Conservation (phyloP, 2,888 invertebrate species). For the Listrodromus nycthemerus region DNA sequence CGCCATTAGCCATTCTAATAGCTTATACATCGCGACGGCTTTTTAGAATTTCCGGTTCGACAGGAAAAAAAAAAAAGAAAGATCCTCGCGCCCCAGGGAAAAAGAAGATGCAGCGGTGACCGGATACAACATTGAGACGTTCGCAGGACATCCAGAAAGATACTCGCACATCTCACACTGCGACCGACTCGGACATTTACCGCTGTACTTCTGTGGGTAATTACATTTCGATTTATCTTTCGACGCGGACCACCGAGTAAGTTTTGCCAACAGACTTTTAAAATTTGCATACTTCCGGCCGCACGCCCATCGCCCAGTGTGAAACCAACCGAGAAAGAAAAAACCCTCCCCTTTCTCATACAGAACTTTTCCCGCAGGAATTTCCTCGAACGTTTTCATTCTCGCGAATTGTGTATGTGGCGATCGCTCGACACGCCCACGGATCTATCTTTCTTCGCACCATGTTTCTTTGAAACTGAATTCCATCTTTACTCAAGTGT, state of each 20-base stretch:
- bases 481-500: conserved; percentile 27
- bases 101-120: conserved; percentile 55
- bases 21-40: conserved; percentile 27
- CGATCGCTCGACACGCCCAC: conserved; percentile 68
- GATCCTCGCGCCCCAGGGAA: conserved; percentile 35
- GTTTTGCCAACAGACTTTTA: conserved; percentile 78
- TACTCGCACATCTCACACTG: background rate
- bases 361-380: conserved; percentile 49
- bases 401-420: conserved; percentile 47
- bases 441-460: background rate
- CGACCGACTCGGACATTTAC: background rate
- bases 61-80: conserved; percentile 47
- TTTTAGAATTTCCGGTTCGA: conserved; percentile 27
- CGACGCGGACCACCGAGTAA: conserved; percentile 77
- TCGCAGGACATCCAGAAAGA: conserved; percentile 49
- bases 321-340: conserved; percentile 24
- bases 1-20: conserved; percentile 53
- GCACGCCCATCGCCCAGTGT: conserved; percentile 71
- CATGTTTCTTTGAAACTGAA: background rate
- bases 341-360: conserved; percentile 38
- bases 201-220: conserved; percentile 68
- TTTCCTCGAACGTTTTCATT: conserved; percentile 38
- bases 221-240: conserved; percentile 81
- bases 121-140: conserved; percentile 71
- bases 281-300: conserved; percentile 79